Evolutionary conservation across 2,888 invertebrate species (phyloP), one percentile per base, ranked within the genome.

Genomic region (Diplazon laetatorius): DNA sequence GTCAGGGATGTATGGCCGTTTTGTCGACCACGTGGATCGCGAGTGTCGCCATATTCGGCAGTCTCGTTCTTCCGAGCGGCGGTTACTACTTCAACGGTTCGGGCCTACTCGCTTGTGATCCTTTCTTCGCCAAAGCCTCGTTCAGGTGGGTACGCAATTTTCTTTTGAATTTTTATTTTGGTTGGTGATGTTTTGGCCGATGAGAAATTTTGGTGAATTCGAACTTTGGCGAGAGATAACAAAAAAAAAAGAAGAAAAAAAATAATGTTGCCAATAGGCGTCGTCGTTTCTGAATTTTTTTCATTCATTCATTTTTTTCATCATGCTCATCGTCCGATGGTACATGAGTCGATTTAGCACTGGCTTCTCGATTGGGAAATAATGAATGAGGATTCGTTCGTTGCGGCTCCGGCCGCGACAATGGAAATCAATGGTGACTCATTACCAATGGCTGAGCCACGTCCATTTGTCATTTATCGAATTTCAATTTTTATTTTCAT

Each of bases 81-180:
- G 97, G 96, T 77, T 97, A 96, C 92, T 97, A 96, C 91, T 97
- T 96, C 93, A 97, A 97, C 91, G 93, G 95, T 52, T 95, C 96
- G 12, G 97, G 97, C 22, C 93, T 97, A 86, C 94, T 96, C 92
- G 96, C 96, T 66, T 97, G 97, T 91, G 97, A 97, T 89, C 97
- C 97, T 35, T 97, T 97, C 90, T 97, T 96, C 90, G 94, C 95
- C 85, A 94, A 95, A 87, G 93, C 94, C 71, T 94, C 94, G 73
- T 93, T 93, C 90, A 93, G 94, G 94, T 93, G 86, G 79, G 71
- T 77, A 72, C 57, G 73, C 70, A 66, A 68, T 63, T 68, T 46
- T 69, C 48, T 50, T 55, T 16, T 18, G 18, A 65, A 14, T 12
- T 42, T 39, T 46, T 55, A 10, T 25, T 52, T 12, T 39, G 14